Evolutionary conservation across 2,888 invertebrate species (phyloP).

Genomic region (Drosophila falleni): DNA sequence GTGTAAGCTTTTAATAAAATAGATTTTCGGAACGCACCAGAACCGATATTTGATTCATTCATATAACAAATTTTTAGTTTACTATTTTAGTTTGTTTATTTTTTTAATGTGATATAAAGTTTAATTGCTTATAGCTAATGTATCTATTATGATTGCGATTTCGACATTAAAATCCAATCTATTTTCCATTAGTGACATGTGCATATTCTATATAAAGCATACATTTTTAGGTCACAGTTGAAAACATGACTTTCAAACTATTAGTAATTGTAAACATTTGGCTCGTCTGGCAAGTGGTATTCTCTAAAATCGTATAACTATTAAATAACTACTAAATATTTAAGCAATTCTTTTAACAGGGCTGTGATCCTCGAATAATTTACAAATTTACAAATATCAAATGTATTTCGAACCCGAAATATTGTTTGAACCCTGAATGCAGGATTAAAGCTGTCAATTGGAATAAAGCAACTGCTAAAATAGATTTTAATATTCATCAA

Average conservation of each 20-base stretch:
- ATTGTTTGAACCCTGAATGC: not conserved
- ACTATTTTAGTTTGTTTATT: too few relatives aligned
- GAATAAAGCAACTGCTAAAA: not conserved
- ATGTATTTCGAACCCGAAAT: not conserved
- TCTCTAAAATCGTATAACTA: too few relatives aligned
- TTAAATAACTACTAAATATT: not conserved
- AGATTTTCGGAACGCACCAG: too few relatives aligned
- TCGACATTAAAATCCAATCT: not conserved
- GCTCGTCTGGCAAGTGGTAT: not conserved
- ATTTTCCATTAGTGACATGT: not conserved
- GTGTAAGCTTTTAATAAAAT: too few relatives aligned
- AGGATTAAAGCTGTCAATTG: not conserved
- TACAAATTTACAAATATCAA: not conserved
- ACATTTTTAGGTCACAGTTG: not conserved
- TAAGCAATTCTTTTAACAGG: not conserved
- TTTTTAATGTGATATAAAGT: too few relatives aligned
- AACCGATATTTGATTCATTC: too few relatives aligned
- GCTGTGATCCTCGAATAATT: not conserved
- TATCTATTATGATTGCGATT: too few relatives aligned
- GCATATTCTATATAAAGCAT: not conserved
- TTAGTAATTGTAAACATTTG: not conserved
- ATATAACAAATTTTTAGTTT: too few relatives aligned
- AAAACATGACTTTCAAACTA: not conserved
- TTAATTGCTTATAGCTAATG: too few relatives aligned
- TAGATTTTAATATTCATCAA: not conserved